These are phyloP conservation scores for Hassar affinis DNA, from an alignment of 2,113 vertebrate genomes.

Conservation along the genomic window DNA sequence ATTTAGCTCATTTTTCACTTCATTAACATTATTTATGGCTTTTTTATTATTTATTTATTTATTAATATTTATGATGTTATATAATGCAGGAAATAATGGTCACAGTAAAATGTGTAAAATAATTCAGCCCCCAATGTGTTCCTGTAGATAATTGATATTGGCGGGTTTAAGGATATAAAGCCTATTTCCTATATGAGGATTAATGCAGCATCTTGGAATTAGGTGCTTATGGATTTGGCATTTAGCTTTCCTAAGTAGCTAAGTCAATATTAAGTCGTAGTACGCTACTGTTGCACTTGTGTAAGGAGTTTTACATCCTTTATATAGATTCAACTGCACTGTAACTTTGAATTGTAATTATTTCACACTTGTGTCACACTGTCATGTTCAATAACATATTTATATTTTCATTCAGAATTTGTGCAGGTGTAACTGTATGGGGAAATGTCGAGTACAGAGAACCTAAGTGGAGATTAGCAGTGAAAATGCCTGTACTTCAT, in stretches of 20 bases:
- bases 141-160: background rate
- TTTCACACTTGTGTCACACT: background rate
- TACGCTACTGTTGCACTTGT: background rate
- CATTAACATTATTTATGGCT: background rate
- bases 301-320: background rate
- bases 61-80: background rate
- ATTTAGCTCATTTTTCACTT: background rate
- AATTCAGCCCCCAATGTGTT: background rate
- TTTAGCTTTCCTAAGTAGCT: background rate
- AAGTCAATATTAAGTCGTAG: background rate
- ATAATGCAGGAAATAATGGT: background rate
- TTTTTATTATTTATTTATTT: background rate
- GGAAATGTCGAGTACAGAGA: background rate
- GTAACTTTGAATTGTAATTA: background rate
- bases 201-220: slow-evolving; percentile 5
- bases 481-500: background rate
- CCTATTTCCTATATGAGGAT: background rate
- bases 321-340: background rate
- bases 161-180: background rate
- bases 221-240: background rate
- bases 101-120: background rate
- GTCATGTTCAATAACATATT: background rate
- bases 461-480: background rate
- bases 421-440: background rate
- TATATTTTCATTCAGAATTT: background rate